A percentile compares a stretch with the other conserved stretches of the same genome.
Evolutionary conservation across 2,113 vertebrate species (phyloP).

Genomic region (Falco punctatus): DNA sequence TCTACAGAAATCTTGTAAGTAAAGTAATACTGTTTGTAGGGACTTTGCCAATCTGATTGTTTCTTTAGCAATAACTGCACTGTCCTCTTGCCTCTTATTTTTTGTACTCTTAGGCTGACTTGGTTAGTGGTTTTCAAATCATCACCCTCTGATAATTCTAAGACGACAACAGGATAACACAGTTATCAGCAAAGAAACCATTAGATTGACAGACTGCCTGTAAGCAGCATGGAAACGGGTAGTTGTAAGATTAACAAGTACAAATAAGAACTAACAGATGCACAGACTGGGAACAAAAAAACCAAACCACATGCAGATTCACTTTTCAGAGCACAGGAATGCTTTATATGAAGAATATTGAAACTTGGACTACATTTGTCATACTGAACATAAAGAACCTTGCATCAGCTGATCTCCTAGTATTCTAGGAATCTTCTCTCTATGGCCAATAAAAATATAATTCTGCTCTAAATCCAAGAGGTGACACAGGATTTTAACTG

Average conservation of each 20-base stretch:
- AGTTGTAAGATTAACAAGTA: background rate
- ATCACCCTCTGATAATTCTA: background rate
- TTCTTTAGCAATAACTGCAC: background rate
- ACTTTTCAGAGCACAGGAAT: background rate
- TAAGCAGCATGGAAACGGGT: background rate
- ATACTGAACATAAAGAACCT: background rate
- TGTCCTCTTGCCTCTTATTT: background rate
- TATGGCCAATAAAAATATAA: background rate
- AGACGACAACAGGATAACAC: background rate
- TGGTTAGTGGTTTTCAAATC: background rate
- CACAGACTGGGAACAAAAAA: background rate
- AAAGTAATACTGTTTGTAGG: slow-evolving; percentile 1
- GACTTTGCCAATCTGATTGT: background rate
- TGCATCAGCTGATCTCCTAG: background rate
- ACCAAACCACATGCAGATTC: background rate
- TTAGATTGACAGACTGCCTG: background rate
- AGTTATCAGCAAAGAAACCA: background rate
- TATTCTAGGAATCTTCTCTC: background rate
- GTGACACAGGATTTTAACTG: background rate
- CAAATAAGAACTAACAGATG: background rate
- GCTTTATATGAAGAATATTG: background rate
- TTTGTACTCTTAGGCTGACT: background rate
- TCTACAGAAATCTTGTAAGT: background rate
- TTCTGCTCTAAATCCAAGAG: background rate
- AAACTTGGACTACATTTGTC: background rate